A percentile compares a stretch with the other conserved stretches of the same genome.
These are phyloP conservation scores for Brotula barbata DNA, from an alignment of 2,797 vertebrate species.

Conservation along the genomic window DNA sequence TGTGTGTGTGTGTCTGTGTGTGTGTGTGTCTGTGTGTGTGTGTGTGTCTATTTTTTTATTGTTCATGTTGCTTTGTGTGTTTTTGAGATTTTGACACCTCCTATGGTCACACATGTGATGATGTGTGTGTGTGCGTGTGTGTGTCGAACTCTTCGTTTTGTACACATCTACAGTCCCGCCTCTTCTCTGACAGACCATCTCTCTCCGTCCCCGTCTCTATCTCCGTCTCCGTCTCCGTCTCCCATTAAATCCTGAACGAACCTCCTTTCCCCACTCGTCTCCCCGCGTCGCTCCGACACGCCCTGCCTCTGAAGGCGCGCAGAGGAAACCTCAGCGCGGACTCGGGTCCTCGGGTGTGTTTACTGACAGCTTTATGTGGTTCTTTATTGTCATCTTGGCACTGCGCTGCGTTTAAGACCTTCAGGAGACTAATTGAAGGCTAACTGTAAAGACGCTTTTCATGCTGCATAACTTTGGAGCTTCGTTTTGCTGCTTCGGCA, in stretches of 20 bases:
- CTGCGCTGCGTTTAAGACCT: conserved; percentile 50
- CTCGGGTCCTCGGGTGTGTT: conserved; percentile 62
- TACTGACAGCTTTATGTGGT: conserved; percentile 68
- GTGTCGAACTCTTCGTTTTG: conserved; percentile 41
- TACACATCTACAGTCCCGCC: conserved; percentile 2
- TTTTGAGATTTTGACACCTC: conserved; percentile 52
- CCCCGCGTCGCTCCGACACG: conserved; percentile 48
- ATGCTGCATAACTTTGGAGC: conserved; percentile 22
- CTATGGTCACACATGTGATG: conserved; percentile 18
- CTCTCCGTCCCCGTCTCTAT: neutral
- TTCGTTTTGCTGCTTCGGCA: conserved; percentile 20
- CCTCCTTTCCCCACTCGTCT: conserved; percentile 17
- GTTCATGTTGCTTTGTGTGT: conserved; percentile 54
- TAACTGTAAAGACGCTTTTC: conserved; percentile 51
- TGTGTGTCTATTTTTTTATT: conserved; percentile 51
- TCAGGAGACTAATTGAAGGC: conserved; percentile 63
- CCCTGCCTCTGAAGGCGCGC: conserved; percentile 47
- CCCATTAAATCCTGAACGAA: conserved; percentile 21
- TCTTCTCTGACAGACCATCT: neutral
- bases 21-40: conserved; percentile 26
- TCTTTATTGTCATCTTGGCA: conserved; percentile 73
- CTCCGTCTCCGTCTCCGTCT: neutral
- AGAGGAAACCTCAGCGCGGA: conserved; percentile 59
- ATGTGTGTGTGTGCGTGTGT: conserved; percentile 9
- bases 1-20: conserved; percentile 6